Conservation (phyloP, 2,113 vertebrate species). For the Charina bottae region DNA sequence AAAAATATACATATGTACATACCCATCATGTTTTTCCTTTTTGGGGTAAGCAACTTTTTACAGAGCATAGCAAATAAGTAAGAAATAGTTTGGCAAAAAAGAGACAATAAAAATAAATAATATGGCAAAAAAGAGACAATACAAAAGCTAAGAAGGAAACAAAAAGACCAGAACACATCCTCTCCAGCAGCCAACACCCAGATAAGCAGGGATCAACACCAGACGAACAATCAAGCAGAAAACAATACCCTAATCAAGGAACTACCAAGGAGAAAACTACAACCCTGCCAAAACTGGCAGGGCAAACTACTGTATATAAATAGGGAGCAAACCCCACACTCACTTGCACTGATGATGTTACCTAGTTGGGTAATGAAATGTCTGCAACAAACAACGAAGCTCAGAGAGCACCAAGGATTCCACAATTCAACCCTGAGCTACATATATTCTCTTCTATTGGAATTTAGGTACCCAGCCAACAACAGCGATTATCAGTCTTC, state of each 20-base stretch:
- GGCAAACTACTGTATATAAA: neutral
- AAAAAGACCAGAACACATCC: neutral
- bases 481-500: neutral
- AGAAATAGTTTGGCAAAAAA: neutral
- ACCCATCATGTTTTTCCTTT: neutral
- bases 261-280: neutral
- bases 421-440: neutral
- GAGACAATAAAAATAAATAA: neutral
- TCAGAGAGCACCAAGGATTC: neutral
- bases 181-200: neutral
- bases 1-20: neutral
- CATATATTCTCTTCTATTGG: neutral
- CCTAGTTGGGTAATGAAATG: neutral
- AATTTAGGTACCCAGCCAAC: neutral
- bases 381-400: neutral
- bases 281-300: neutral
- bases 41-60: neutral
- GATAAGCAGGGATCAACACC: neutral
- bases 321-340: neutral
- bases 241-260: neutral
- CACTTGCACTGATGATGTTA: neutral
- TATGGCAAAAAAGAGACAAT: neutral
- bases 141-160: neutral
- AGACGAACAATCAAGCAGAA: neutral
- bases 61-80: neutral